Base-by-base conservation (phyloP, 2,888 invertebrate species). In the Mesoligia furuncula region DNA sequence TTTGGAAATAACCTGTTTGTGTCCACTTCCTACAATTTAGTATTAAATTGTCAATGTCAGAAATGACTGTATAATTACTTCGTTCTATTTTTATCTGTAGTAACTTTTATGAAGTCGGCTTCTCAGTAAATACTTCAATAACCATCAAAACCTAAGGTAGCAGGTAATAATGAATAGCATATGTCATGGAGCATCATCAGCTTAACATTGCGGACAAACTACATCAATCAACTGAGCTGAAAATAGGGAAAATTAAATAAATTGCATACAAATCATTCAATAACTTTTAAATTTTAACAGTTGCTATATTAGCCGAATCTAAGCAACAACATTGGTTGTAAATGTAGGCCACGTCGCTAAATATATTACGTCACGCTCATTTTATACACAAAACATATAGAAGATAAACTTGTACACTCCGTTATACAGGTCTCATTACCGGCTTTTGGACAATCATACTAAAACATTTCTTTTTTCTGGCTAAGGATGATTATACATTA, bases 321-420 rank as follows among this genome's bases (percentile, higher is more conserved):
- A 73, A 79, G 54, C 61, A 85, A 81, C 51, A 87, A 86, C 54
- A 82, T 73, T 77, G 79, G 81, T 86, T 84, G 73, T 57, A 11
- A 71, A 85, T 79, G 71, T 84, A 80, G 84, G 78, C 36, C 80
- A 77, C 68, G 45, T 45, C 31, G 51, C 74, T 68, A 73, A 75
- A 71, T 86, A 66, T 66, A 77, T 71, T 17, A 75, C 66, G 51
- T 75, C 73, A 71, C 45, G 62, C 64, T 67, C 67, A 71, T 65
- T 73, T 64, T 65, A 64, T 61, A 73, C 36, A 39, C 61, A 77
- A 57, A 81, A 69, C 62, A 68, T 59, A 64, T 36, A 17, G n/a
- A 54, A 42, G 57, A 81, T 76, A 72, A 51, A 39, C 20, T 57
- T 54, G 36, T 27, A n/a, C 9, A 62, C 9, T 62, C 13, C 11